phyloP scores from a whole-genome alignment of 1,140 invertebrate genomes.

The Drosophila biarmipes region DNA sequence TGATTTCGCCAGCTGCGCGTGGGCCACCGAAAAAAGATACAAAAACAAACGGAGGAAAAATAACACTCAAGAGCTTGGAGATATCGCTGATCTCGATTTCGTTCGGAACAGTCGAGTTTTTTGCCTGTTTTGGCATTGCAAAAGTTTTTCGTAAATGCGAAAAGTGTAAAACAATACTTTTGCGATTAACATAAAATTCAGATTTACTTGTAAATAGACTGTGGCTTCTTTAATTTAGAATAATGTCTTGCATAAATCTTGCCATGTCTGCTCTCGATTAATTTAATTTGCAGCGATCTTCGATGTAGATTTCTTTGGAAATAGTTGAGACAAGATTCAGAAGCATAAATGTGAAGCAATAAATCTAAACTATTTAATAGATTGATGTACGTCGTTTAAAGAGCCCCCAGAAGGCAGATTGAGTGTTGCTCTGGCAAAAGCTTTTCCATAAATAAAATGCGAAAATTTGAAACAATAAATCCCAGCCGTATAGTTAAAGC shows the following conservation, averaged over 20 bases:
- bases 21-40: slow-evolving; percentile 36
- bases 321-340: neutral
- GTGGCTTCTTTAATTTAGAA: slow-evolving; percentile 43
- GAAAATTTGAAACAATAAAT: slow-evolving; percentile 18
- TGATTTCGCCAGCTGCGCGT: slow-evolving; percentile 64
- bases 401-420: neutral
- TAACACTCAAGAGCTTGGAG: slow-evolving; percentile 11
- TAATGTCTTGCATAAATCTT: slow-evolving; percentile 33
- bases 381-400: neutral
- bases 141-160: slow-evolving; percentile 44
- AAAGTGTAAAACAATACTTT: slow-evolving; percentile 30
- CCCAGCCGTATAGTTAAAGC: slow-evolving; percentile 1
- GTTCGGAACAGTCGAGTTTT: slow-evolving; percentile 31
- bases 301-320: neutral
- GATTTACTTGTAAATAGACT: neutral
- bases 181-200: slow-evolving; percentile 2
- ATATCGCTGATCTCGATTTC: slow-evolving; percentile 42
- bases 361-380: neutral
- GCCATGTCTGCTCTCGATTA: slow-evolving; percentile 15
- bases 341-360: neutral
- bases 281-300: slow-evolving; percentile 14
- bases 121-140: slow-evolving; percentile 28
- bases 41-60: slow-evolving; percentile 18
- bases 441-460: slow-evolving; percentile 9
- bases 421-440: neutral